phyloP scores from a whole-genome alignment of 2,113 vertebrate species.

The Ictidomys tridecemlineatus region DNA sequence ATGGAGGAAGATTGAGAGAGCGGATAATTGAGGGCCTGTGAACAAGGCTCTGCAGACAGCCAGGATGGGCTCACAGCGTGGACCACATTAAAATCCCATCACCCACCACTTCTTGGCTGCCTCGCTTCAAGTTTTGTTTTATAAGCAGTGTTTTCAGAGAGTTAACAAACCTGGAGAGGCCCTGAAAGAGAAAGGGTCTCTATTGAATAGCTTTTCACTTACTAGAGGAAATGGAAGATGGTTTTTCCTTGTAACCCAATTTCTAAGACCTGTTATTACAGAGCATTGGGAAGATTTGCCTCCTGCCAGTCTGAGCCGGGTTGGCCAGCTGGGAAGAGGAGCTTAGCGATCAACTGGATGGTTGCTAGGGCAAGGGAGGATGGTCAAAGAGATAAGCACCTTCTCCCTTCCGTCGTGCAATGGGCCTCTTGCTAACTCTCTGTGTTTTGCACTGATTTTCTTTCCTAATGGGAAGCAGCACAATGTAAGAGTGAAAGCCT shows the following conservation, averaged over 20 bases:
- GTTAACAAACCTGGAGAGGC: constrained; percentile 77
- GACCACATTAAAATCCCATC: constrained; percentile 72
- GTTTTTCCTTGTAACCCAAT: constrained; percentile 80
- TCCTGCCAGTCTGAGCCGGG: constrained; percentile 26
- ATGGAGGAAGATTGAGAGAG: constrained; percentile 68
- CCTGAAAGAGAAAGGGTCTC: constrained; percentile 61
- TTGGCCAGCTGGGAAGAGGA: background rate
- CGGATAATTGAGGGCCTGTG: constrained; percentile 61
- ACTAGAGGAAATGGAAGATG: constrained; percentile 76
- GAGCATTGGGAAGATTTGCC: constrained; percentile 60
- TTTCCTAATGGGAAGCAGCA: background rate
- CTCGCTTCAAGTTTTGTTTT: constrained; percentile 68
- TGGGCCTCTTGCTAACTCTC: background rate
- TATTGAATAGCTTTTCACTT: constrained; percentile 74
- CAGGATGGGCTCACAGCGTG: constrained; percentile 23
- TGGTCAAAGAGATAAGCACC: background rate
- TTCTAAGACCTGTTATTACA: constrained; percentile 79
- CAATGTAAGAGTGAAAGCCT: rapidly evolving
- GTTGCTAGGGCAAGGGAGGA: background rate
- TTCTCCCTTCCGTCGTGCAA: background rate
- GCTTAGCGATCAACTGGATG: background rate
- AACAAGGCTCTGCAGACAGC: constrained; percentile 34
- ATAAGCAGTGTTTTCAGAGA: constrained; percentile 73
- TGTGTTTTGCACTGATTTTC: background rate
- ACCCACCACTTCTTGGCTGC: background rate